Evolutionary conservation across 1,140 invertebrate species (phyloP).

Genomic region (Drosophila truncata): DNA sequence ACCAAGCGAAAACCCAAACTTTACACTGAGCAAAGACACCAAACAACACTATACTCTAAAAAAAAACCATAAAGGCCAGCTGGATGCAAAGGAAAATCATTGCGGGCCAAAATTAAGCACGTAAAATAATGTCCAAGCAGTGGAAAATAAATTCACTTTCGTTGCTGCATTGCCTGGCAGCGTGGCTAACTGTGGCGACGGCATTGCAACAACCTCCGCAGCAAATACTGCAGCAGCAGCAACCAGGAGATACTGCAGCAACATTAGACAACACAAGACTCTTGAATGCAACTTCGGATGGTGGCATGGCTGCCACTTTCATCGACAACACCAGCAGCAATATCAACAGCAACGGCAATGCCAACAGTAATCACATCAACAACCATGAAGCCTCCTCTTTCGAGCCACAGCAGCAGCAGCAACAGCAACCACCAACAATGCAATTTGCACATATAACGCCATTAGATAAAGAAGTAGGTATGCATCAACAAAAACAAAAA

Average conservation of each 20-base stretch:
- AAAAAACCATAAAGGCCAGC: conserved; percentile 13
- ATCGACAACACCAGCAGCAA: conserved; percentile 57
- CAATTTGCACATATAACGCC: conserved; percentile 75
- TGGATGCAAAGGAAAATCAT: conserved; percentile 42
- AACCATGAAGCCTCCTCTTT: conserved; percentile 52
- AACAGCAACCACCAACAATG: conserved; percentile 45
- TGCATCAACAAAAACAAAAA: conserved; percentile 60
- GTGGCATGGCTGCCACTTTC: conserved; percentile 57
- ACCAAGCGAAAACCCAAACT: conserved; percentile 26
- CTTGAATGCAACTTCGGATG: conserved; percentile 57
- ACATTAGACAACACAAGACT: conserved; percentile 43
- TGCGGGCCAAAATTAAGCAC: conserved; percentile 25
- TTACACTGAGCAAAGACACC: conserved; percentile 21
- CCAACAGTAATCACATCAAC: conserved; percentile 32
- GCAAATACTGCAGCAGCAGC: conserved; percentile 24
- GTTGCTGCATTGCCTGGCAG: conserved; percentile 59
- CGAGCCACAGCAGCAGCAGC: conserved; percentile 49
- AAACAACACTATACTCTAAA: conserved; percentile 10
- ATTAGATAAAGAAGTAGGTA: conserved; percentile 85
- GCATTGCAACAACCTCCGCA: conserved; percentile 48
- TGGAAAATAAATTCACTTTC: conserved; percentile 75
- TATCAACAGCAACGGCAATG: conserved; percentile 13
- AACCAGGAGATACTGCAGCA: conserved; percentile 42
- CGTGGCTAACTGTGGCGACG: conserved; percentile 38
- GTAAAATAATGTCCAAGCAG: conserved; percentile 73